Percentiles rank a stretch among this genome's conserved stretches.
These are phyloP conservation scores for Quadroppia sp. DNA, from an alignment of 2,888 invertebrate species.

Conservation along the genomic window DNA sequence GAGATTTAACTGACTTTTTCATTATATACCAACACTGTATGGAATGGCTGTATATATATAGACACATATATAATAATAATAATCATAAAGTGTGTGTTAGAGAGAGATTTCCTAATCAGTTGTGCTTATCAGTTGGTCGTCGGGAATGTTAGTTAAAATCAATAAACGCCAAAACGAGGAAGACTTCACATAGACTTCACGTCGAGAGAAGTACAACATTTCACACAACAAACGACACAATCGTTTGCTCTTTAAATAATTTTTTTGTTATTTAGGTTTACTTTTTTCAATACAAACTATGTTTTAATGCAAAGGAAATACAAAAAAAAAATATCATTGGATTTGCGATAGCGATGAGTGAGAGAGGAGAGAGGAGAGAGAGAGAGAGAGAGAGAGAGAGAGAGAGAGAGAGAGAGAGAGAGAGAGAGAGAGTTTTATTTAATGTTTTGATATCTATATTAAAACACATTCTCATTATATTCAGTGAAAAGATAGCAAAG, in stretches of 20 bases:
- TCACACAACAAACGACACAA: neutral
- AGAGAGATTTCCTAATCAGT: conserved; percentile 27
- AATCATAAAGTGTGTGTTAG: conserved; percentile 2
- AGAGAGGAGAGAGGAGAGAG: conserved; percentile 9
- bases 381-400: conserved; percentile 34
- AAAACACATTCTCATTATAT: conserved; percentile 5
- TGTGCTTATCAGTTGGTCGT: neutral
- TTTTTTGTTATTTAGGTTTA: neutral
- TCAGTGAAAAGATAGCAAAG: neutral
- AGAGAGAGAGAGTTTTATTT: conserved; percentile 1
- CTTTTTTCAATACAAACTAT: neutral
- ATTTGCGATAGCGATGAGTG: neutral
- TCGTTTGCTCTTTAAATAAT: neutral
- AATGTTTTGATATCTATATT: conserved; percentile 15
- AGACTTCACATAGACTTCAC: neutral
- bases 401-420: conserved; percentile 37
- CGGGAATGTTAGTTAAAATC: conserved; percentile 31
- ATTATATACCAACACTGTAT: conserved; percentile 3
- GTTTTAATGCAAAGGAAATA: conserved; percentile 5
- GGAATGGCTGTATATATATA: neutral
- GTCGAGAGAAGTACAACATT: too few species aligned
- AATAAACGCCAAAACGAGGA: conserved; percentile 27
- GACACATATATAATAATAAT: neutral
- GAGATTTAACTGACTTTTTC: conserved; percentile 4
- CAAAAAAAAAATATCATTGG: neutral